Percentiles rank a stretch among this genome's conserved stretches.
These are phyloP conservation scores for Cheilosia variabilis DNA, from an alignment of 2,888 invertebrate genomes.

Conservation along the genomic window DNA sequence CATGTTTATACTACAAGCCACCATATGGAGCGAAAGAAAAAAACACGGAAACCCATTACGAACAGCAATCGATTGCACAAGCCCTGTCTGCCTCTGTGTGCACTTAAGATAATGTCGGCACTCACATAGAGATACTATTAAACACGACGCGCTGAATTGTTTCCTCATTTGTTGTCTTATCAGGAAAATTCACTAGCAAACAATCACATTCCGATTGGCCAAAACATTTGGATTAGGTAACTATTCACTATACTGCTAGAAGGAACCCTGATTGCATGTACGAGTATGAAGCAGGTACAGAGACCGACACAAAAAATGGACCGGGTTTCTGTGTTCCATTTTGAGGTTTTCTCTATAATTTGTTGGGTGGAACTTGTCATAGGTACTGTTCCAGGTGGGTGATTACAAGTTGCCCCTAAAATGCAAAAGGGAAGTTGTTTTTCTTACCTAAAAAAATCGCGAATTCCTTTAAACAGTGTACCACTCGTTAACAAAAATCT, in stretches of 20 bases:
- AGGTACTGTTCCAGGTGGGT: too few species aligned
- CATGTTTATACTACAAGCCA: not conserved
- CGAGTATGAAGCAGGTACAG: too few species aligned
- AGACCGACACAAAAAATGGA: too few species aligned
- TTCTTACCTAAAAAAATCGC: too few species aligned
- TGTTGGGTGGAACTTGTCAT: too few species aligned
- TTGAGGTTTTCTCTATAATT: too few species aligned
- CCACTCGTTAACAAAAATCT: too few species aligned
- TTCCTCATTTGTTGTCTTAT: not conserved
- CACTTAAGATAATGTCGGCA: not conserved
- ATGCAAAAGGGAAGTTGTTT: too few species aligned
- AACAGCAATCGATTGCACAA: slow-evolving; percentile 29
- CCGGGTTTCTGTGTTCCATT: too few species aligned
- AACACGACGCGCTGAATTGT: not conserved
- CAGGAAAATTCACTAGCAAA: not conserved
- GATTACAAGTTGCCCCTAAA: too few species aligned
- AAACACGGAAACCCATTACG: slow-evolving; percentile 29
- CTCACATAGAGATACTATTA: not conserved
- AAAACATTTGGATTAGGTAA: not conserved
- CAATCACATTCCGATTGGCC: not conserved
- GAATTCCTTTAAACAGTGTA: too few species aligned
- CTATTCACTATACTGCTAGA: not conserved
- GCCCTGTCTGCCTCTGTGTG: not conserved
- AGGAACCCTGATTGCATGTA: not conserved
- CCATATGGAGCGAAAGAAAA: slow-evolving; percentile 7